These are phyloP conservation scores for Peromyscus attwateri DNA, from an alignment of 2,797 vertebrate genomes.

Conservation along the genomic window DNA sequence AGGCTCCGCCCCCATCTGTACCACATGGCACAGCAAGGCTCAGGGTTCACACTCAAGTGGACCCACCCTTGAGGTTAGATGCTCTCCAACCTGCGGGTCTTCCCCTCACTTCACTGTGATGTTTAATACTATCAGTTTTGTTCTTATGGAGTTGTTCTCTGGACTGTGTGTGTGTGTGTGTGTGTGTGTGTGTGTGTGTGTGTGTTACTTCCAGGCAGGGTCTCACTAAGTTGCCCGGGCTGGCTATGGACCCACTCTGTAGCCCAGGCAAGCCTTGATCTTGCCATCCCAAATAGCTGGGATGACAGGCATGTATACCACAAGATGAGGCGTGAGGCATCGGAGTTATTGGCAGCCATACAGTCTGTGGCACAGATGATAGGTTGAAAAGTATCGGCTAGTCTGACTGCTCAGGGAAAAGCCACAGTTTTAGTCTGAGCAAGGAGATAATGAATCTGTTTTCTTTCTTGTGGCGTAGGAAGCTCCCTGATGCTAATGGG, in stretches of 20 bases:
- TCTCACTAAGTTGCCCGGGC: neutral
- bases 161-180: no score
- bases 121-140: neutral
- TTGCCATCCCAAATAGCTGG: neutral
- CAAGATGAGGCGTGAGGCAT: neutral
- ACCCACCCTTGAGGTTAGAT: neutral
- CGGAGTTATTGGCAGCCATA: neutral
- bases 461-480: neutral
- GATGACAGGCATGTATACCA: neutral
- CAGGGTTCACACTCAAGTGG: neutral
- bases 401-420: constrained; percentile 15
- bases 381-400: neutral
- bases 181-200: neutral
- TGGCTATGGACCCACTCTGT: neutral
- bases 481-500: neutral
- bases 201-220: neutral
- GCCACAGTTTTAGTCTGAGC: neutral
- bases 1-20: neutral
- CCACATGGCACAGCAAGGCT: neutral
- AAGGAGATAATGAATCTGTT: neutral
- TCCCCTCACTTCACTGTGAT: neutral
- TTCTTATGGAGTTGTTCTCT: neutral
- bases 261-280: neutral
- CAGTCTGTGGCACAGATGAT: neutral
- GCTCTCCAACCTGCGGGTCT: neutral